Conservation (phyloP, 2,113 vertebrate species). For the Toxotes chatareus region DNA sequence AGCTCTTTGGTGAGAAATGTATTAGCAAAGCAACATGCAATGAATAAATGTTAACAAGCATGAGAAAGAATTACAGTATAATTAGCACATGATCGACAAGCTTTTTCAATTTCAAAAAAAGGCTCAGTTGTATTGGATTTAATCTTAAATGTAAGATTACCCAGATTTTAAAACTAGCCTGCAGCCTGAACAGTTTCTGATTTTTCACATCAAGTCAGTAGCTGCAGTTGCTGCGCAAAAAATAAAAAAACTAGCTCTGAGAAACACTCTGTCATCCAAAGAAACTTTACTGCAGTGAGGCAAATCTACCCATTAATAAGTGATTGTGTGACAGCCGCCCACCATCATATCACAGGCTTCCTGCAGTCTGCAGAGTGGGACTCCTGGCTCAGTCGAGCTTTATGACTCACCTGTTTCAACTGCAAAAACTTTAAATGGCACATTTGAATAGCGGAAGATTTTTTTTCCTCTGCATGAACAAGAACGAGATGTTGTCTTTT, state of each 20-base stretch:
- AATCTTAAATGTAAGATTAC: not conserved
- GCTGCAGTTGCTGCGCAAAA: slow-evolving; percentile 24
- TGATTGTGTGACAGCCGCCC: slow-evolving; percentile 75
- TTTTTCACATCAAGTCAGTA: not conserved
- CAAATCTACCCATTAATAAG: slow-evolving; percentile 71
- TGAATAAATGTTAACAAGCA: not conserved
- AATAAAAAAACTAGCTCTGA: slow-evolving; percentile 7
- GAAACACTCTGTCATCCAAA: slow-evolving; percentile 16
- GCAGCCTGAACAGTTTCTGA: slow-evolving; percentile 6
- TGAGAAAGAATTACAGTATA: no score
- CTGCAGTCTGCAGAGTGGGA: slow-evolving; percentile 67
- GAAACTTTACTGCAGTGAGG: slow-evolving; percentile 64
- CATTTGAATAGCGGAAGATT: slow-evolving; percentile 70
- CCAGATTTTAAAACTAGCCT: slow-evolving; percentile 3
- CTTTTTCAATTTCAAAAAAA: not conserved
- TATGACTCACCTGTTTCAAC: slow-evolving; percentile 80
- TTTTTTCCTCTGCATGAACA: slow-evolving; percentile 13
- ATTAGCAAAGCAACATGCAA: not conserved
- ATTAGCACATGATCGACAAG: not conserved
- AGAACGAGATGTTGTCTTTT: slow-evolving; percentile 18
- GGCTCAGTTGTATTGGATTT: not conserved
- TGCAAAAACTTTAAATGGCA: slow-evolving; percentile 64
- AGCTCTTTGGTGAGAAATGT: no score
- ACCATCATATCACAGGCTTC: slow-evolving; percentile 72
- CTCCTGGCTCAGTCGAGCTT: slow-evolving; percentile 56